A percentile compares a stretch with the other conserved stretches of the same genome.
Evolutionary conservation across 2,888 invertebrate species (phyloP).

Genomic region (Drosophila anceps): DNA sequence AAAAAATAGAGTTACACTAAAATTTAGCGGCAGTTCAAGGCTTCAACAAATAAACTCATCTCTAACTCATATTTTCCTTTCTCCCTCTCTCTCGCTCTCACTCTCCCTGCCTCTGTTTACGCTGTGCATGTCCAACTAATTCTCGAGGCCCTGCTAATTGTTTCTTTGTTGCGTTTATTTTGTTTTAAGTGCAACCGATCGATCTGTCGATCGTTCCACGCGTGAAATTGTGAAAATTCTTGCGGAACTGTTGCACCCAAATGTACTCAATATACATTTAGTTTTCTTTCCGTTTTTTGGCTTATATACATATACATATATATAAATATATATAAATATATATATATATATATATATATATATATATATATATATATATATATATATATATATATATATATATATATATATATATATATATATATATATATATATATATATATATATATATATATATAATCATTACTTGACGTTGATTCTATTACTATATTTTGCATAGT

Average conservation of each 20-base stretch:
- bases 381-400: too few relatives aligned
- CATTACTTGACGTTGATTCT: too few relatives aligned
- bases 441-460: too few relatives aligned
- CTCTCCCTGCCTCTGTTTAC: background rate
- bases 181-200: conserved; percentile 73
- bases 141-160: conserved; percentile 72
- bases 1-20: conserved; percentile 70
- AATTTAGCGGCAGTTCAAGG: conserved; percentile 79
- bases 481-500: too few relatives aligned
- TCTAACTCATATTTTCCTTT: conserved; percentile 27
- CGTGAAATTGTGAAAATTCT: conserved; percentile 25
- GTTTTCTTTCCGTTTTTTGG: background rate
- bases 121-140: conserved; percentile 61
- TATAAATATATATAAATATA: too few relatives aligned
- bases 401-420: too few relatives aligned
- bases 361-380: too few relatives aligned
- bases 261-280: background rate
- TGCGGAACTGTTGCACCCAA: background rate
- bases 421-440: too few relatives aligned
- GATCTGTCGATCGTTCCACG: conserved; percentile 9
- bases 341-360: too few relatives aligned
- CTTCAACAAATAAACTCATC: conserved; percentile 66
- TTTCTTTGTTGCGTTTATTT: conserved; percentile 66
- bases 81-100: background rate
- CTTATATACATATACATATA: too few relatives aligned